Base-by-base conservation (phyloP, 2,888 invertebrate genomes). In the Epinotia ramella region DNA sequence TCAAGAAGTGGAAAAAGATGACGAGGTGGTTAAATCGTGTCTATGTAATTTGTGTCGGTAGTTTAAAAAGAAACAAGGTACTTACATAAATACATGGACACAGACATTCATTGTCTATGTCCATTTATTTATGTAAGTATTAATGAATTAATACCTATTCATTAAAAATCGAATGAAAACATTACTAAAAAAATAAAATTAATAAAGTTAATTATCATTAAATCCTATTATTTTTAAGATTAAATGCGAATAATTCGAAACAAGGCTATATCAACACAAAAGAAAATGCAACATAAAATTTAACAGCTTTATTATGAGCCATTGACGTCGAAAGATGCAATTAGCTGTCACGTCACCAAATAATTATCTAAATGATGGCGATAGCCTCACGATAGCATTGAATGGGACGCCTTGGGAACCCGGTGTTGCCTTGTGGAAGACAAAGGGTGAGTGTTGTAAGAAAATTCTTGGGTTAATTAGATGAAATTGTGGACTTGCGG, bases 291-390 rank as follows among this genome's bases (percentile, higher is more conserved):
- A 56, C 7, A 64, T 20, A 57, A 33, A n/a, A 66, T 59, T 44
- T 57, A 49, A 79, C 78, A 72, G 73, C 77, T 77, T 84, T 84
- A 85, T 84, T 81, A 83, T 76, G 75, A 77, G 81, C 40, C 46
- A 59, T 64, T 64, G 74, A 65, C 70, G 67, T 76, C 67, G 53
- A 76, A 76, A 66, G 66, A 24, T 44, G 46, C 46, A 76, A 76
- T 76, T 76, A 76, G 66, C 65, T 66, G 73, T 72, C 78, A 78
- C 87, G 89, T 87, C 88, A 84, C 85, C 84, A 85, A 88, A 87
- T 87, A 85, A 89, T 89, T 88, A 88, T 72, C 80, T 78, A 80
- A 77, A 79, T 79, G 65, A 59, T 59, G 68, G 80, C 78, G 85
- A 83, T 84, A 84, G 80, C 81, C 80, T 81, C 76, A 66, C 79